A percentile compares a stretch with the other conserved stretches of the same genome.
Evolutionary conservation across 2,888 invertebrate species (phyloP).

Genomic region (Acleris emargana): DNA sequence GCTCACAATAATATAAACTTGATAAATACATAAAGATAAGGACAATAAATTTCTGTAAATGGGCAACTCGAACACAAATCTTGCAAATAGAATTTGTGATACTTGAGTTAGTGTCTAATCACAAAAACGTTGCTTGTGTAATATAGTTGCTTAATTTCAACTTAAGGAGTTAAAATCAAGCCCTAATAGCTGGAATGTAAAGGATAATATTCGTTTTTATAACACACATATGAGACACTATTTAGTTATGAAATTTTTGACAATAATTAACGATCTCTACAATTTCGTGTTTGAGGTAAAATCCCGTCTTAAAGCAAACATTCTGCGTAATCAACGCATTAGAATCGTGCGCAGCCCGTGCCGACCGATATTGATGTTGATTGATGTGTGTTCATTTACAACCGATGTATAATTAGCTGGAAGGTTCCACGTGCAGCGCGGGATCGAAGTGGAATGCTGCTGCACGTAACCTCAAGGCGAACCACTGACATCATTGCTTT

Average conservation of each 20-base stretch:
- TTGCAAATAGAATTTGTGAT: slow-evolving; percentile 9
- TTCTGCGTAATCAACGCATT: slow-evolving; percentile 36
- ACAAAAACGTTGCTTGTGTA: too few relatives aligned
- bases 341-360: slow-evolving; percentile 37
- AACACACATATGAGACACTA: too few relatives aligned
- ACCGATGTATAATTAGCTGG: slow-evolving; percentile 52
- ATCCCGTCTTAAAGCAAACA: slow-evolving; percentile 15
- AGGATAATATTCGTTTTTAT: too few relatives aligned
- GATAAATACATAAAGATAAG: slow-evolving; percentile 20
- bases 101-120: not conserved
- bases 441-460: slow-evolving; percentile 61
- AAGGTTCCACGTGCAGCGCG: slow-evolving; percentile 60
- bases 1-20: slow-evolving; percentile 8
- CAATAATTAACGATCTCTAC: not conserved
- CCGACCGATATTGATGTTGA: slow-evolving; percentile 53
- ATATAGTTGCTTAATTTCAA: too few relatives aligned
- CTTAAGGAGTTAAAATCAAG: too few relatives aligned
- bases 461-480: slow-evolving; percentile 59
- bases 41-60: slow-evolving; percentile 21
- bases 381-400: slow-evolving; percentile 62
- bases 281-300: not conserved
- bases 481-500: slow-evolving; percentile 60
- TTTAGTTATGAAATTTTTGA: not conserved
- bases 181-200: too few relatives aligned
- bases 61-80: slow-evolving; percentile 18